Evolutionary conservation across 2,113 vertebrate species (phyloP).

Genomic region (Nibea coibor): DNA sequence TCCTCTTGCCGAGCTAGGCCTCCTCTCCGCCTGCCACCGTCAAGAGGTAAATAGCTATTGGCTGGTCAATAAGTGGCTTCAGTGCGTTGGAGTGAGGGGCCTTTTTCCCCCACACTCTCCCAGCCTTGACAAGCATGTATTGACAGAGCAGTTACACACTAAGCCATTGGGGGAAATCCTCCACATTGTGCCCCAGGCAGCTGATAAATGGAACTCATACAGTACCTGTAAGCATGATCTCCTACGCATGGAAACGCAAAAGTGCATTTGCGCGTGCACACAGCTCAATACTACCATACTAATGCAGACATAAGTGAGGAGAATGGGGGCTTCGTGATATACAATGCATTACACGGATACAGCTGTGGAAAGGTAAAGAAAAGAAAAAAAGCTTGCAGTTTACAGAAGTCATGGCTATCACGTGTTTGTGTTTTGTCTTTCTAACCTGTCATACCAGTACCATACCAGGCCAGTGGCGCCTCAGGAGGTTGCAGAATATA

Average conservation of each 20-base stretch:
- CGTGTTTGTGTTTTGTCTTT: conserved; percentile 36
- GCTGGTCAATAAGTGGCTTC: conserved; percentile 98
- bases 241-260: conserved; percentile 58
- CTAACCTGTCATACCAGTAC: conserved; percentile 18
- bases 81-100: conserved; percentile 88
- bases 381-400: conserved; percentile 26
- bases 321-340: conserved; percentile 50
- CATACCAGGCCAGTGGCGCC: neutral
- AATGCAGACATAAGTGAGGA: conserved; percentile 55
- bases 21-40: conserved; percentile 83
- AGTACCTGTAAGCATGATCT: conserved; percentile 83
- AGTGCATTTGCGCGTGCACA: conserved; percentile 60
- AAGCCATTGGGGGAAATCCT: conserved; percentile 91
- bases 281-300: conserved; percentile 66
- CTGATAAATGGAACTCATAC: conserved; percentile 87
- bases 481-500: conserved; percentile 35
- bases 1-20: conserved; percentile 63
- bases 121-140: conserved; percentile 94
- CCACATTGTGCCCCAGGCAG: conserved; percentile 86
- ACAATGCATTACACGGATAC: conserved; percentile 47
- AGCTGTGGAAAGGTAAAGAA: conserved; percentile 31
- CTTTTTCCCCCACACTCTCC: conserved; percentile 84
- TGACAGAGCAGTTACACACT: conserved; percentile 97
- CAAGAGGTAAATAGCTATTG: conserved; percentile 99
- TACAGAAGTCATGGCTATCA: conserved; percentile 34